A percentile compares a stretch with the other conserved stretches of the same genome.
phyloP scores from a whole-genome alignment of 1,140 invertebrate genomes.

The Cotesia chilonis region DNA sequence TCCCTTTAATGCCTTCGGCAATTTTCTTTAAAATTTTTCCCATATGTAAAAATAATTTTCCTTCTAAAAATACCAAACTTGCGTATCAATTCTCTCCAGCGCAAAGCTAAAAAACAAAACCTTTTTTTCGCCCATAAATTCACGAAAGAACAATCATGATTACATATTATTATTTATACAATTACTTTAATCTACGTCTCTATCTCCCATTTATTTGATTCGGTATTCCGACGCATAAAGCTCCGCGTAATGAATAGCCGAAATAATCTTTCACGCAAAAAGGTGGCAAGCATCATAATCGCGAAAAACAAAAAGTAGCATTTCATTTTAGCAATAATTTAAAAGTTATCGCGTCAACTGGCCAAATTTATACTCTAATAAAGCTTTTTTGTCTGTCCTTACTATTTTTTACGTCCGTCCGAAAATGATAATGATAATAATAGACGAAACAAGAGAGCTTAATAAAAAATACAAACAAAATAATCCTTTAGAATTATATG shows the following conservation, averaged over 20 bases:
- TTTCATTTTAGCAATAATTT: slow-evolving; percentile 66
- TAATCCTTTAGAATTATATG: slow-evolving; percentile 13
- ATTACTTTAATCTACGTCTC: no score
- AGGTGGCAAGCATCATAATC: slow-evolving; percentile 51
- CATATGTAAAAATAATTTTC: no score
- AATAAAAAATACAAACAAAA: neutral
- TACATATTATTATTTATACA: no score
- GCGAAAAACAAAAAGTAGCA: slow-evolving; percentile 50
- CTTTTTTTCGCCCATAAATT: no score
- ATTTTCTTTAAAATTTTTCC: no score
- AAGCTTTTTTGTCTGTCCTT: slow-evolving; percentile 53
- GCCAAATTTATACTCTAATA: slow-evolving; percentile 60
- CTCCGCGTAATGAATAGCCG: slow-evolving; percentile 28
- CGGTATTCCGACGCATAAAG: no score
- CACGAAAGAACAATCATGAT: no score
- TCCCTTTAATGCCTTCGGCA: no score
- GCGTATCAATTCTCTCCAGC: no score
- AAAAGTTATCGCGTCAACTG: slow-evolving; percentile 61
- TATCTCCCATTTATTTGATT: no score
- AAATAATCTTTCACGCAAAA: slow-evolving; percentile 63
- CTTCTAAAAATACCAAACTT: no score
- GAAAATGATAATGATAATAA: slow-evolving; percentile 2
- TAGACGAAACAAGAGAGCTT: neutral
- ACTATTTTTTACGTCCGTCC: slow-evolving; percentile 14
- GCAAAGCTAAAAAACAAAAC: no score